Conservation (phyloP, 2,888 invertebrate species). For the Seira sanloemensis region DNA sequence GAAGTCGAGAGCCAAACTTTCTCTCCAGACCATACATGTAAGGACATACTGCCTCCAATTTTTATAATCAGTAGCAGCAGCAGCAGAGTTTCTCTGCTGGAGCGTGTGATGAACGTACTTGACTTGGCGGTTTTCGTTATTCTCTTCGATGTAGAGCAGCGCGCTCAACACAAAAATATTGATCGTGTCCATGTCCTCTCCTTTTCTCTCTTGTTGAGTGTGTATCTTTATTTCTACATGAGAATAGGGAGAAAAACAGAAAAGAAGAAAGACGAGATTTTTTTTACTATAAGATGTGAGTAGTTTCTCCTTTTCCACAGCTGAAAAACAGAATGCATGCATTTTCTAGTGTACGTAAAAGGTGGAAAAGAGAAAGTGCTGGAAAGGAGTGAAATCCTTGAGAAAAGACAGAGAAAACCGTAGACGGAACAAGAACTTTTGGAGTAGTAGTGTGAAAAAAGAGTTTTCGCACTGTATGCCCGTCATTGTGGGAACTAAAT, state of each 20-base stretch:
- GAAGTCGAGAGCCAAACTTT: too few species aligned
- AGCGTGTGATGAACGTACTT: slow-evolving; percentile 31
- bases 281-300: background rate
- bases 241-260: slow-evolving; percentile 3
- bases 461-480: background rate
- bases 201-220: slow-evolving; percentile 37
- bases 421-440: background rate
- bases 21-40: background rate
- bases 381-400: background rate
- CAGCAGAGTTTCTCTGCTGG: background rate
- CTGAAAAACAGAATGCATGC: background rate
- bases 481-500: background rate
- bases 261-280: background rate
- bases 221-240: slow-evolving; percentile 5
- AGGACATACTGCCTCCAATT: background rate
- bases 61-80: background rate
- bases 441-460: background rate
- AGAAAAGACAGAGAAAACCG: slow-evolving; percentile 1
- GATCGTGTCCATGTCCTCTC: slow-evolving; percentile 42
- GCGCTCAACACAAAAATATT: slow-evolving; percentile 40
- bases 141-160: slow-evolving; percentile 24
- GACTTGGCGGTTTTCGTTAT: slow-evolving; percentile 35
- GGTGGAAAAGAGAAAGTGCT: background rate
- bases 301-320: too few species aligned
- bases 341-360: background rate